These are phyloP conservation scores for Sciurus niger DNA, from an alignment of 2,113 vertebrate species.

Conservation along the genomic window DNA sequence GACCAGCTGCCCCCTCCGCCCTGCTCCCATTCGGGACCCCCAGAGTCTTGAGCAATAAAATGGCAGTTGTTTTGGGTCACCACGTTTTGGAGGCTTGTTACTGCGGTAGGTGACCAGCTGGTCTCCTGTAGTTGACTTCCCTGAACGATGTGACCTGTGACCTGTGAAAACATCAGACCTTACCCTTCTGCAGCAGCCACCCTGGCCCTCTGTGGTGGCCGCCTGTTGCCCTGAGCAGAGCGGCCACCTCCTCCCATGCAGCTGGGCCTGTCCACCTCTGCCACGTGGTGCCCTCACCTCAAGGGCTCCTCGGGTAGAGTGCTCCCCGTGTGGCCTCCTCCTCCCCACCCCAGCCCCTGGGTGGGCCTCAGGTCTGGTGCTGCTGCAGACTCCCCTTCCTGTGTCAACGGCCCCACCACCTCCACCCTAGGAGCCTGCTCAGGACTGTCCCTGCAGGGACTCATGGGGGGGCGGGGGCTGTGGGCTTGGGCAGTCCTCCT, in stretches of 20 bases:
- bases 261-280: not conserved
- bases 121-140: not conserved
- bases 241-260: not conserved
- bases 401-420: not conserved
- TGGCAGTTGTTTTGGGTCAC: not conserved
- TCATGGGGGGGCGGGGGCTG: fast-evolving
- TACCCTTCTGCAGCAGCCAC: not conserved
- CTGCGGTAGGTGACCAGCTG: not conserved
- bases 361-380: not conserved
- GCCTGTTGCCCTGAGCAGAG: not conserved
- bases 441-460: not conserved
- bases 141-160: too few species aligned
- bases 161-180: not conserved
- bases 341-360: not conserved
- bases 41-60: not conserved
- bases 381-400: not conserved
- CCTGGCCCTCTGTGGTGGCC: too few species aligned
- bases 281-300: not conserved
- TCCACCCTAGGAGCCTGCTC: fast-evolving
- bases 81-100: too few species aligned
- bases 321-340: not conserved
- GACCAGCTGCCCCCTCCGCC: fast-evolving
- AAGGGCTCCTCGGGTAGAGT: not conserved
- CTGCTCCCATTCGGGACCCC: not conserved
- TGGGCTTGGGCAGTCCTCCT: not conserved